These are phyloP conservation scores for Forbesichthys papilliferus DNA, from an alignment of 2,113 vertebrate genomes.

Conservation along the genomic window DNA sequence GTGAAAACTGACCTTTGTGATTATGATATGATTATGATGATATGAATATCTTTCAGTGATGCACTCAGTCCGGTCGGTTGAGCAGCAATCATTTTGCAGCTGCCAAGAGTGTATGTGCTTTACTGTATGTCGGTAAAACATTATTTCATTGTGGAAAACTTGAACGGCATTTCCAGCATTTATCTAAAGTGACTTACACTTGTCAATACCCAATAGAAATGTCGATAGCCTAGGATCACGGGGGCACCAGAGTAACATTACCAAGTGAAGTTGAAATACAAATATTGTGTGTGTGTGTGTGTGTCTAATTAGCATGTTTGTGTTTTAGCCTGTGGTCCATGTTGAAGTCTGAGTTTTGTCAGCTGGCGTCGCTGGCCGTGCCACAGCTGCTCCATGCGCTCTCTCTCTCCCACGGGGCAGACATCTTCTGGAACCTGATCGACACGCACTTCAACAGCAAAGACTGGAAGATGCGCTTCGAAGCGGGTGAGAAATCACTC, in stretches of 20 bases:
- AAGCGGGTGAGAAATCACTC: slow-evolving; percentile 85
- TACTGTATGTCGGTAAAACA: not conserved
- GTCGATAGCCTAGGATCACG: too few species aligned
- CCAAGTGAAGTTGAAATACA: not conserved
- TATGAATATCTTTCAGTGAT: not conserved
- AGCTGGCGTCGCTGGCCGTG: slow-evolving; percentile 91
- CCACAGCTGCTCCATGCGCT: slow-evolving; percentile 95
- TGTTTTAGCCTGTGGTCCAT: slow-evolving; percentile 91
- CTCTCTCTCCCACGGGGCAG: slow-evolving; percentile 91
- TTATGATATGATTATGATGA: not conserved
- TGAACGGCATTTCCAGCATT: too few species aligned
- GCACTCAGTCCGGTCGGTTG: not conserved
- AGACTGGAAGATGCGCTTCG: slow-evolving; percentile 98
- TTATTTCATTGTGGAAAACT: too few species aligned
- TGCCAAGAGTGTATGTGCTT: not conserved
- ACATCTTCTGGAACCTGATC: slow-evolving; percentile 98
- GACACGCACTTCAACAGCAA: slow-evolving; percentile 96
- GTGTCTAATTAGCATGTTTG: slow-evolving; percentile 8
- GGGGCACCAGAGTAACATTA: too few species aligned
- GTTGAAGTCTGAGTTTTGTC: slow-evolving; percentile 95
- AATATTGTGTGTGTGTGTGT: not conserved
- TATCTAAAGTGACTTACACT: too few species aligned
- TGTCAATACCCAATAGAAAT: too few species aligned
- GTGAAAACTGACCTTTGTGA: not conserved
- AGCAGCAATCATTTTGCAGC: not conserved